Conservation (phyloP, 2,797 vertebrate genomes). For the Coendou prehensilis region DNA sequence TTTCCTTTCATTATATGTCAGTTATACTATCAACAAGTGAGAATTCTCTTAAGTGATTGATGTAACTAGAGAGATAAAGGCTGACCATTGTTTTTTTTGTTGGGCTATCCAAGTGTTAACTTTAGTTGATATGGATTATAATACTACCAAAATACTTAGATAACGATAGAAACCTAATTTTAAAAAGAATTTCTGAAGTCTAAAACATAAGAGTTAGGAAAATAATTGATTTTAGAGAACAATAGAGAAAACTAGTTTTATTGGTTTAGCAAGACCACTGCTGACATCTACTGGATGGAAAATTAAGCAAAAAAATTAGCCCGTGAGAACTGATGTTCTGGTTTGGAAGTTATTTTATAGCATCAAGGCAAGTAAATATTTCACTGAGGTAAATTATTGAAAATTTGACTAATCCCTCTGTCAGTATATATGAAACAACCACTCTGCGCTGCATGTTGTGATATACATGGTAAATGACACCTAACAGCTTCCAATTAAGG, state of each 20-base stretch:
- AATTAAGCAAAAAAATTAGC: not conserved
- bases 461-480: not conserved
- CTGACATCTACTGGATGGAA: constrained; percentile 62
- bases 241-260: not conserved
- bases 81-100: not conserved
- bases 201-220: constrained; percentile 42
- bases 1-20: not conserved
- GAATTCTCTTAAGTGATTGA: not conserved
- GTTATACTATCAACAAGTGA: not conserved
- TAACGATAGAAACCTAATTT: constrained; percentile 29
- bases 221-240: not conserved
- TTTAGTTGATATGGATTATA: not conserved
- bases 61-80: not conserved
- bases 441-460: not conserved
- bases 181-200: not conserved
- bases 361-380: not conserved
- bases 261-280: constrained; percentile 58
- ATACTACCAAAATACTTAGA: not conserved
- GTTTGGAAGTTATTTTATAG: not conserved
- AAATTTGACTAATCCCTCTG: not conserved
- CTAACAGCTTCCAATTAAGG: not conserved
- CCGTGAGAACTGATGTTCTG: not conserved
- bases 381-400: not conserved
- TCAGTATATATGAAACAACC: not conserved
- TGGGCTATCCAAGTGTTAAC: constrained; percentile 26